These are phyloP conservation scores for Ypsolopha sequella DNA, from an alignment of 2,888 invertebrate species.

Conservation along the genomic window DNA sequence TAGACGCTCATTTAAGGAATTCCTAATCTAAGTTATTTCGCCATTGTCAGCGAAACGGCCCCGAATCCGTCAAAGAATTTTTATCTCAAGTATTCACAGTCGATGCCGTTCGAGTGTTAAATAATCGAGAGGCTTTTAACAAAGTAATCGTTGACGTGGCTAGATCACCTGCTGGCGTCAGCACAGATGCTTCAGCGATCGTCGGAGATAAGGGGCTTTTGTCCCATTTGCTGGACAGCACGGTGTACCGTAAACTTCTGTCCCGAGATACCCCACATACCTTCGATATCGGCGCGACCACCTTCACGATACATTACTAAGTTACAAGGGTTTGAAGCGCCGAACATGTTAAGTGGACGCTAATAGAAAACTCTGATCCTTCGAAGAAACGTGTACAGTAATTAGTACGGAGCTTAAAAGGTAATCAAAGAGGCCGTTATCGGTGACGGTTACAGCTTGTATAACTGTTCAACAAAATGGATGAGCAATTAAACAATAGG, in stretches of 20 bases:
- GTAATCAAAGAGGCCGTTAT: conserved; percentile 7
- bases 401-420: conserved; percentile 1
- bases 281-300: conserved; percentile 24
- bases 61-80: conserved; percentile 60
- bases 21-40: conserved; percentile 29
- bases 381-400: conserved; percentile 1
- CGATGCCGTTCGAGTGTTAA: conserved; percentile 56
- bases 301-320: conserved; percentile 11
- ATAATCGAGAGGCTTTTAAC: conserved; percentile 28
- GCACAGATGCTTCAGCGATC: not conserved
- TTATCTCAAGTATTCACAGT: conserved; percentile 63
- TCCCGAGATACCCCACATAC: conserved; percentile 23
- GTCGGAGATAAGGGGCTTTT: conserved; percentile 6
- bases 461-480: conserved; percentile 2
- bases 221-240: conserved; percentile 6
- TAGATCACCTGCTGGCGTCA: conserved; percentile 23
- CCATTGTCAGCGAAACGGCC: conserved; percentile 45
- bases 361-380: conserved; percentile 1
- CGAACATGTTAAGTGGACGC: conserved; percentile 1
- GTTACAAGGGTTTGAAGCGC: not conserved
- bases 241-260: conserved; percentile 29
- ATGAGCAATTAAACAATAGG: not conserved
- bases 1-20: conserved; percentile 15
- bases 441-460: not conserved
- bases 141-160: conserved; percentile 38